Evolutionary conservation across 2,113 vertebrate genomes (phyloP).

Genomic region (Chauna torquata): DNA sequence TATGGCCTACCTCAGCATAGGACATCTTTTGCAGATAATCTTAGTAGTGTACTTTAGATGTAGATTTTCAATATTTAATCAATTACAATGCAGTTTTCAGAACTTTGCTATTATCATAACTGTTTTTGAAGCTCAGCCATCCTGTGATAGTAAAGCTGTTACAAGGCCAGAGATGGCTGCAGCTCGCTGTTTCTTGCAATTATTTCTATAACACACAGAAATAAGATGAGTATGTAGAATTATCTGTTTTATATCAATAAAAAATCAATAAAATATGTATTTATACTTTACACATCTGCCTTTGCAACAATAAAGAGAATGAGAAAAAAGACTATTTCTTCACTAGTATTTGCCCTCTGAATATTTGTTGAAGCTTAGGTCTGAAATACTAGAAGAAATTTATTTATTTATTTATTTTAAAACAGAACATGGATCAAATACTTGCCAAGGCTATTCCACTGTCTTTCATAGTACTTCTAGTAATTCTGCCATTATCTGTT

Average conservation of each 20-base stretch:
- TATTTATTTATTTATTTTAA: background rate
- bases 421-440: background rate
- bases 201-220: constrained; percentile 57
- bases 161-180: constrained; percentile 53
- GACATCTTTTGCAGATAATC: constrained; percentile 63
- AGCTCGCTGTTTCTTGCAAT: constrained; percentile 55
- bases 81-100: constrained; percentile 54
- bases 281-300: constrained; percentile 36
- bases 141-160: constrained; percentile 65
- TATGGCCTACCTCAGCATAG: background rate
- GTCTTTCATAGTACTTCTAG: background rate
- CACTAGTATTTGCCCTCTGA: background rate
- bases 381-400: background rate
- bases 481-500: background rate
- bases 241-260: constrained; percentile 48
- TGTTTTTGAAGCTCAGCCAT: constrained; percentile 65
- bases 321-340: background rate
- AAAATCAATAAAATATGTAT: constrained; percentile 24
- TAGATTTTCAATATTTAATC: constrained; percentile 52
- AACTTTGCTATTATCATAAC: constrained; percentile 65
- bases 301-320: background rate
- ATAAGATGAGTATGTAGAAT: constrained; percentile 51
- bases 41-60: constrained; percentile 15
- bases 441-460: background rate
- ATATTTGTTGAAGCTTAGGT: background rate